Conservation (phyloP, 1,140 invertebrate genomes). For the Pomacea maculata region DNA sequence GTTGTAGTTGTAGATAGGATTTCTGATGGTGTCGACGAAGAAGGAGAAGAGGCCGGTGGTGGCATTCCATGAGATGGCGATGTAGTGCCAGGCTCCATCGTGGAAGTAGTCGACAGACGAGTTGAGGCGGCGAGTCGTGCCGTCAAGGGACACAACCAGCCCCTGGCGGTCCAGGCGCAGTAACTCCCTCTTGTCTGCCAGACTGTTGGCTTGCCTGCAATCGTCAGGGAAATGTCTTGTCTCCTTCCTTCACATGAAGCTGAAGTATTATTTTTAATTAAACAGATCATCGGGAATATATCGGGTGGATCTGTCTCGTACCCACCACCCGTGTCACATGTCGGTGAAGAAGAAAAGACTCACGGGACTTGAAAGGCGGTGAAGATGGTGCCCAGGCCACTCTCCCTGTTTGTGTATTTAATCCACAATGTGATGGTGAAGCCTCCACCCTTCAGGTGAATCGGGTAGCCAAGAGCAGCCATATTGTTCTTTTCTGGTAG, state of each 20-base stretch:
- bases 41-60: conserved; percentile 20
- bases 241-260: neutral
- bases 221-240: neutral
- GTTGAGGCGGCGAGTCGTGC: neutral
- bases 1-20: conserved; percentile 7
- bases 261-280: too few relatives aligned
- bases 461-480: conserved; percentile 27
- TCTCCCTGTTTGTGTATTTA: conserved; percentile 89
- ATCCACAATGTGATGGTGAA: conserved; percentile 95
- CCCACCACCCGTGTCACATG: too few relatives aligned
- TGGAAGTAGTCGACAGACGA: conserved; percentile 13
- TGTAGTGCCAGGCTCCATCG: conserved; percentile 31
- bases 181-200: conserved; percentile 27
- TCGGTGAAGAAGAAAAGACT: conserved; percentile 9
- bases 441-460: conserved; percentile 51
- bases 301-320: too few relatives aligned
- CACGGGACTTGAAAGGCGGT: conserved; percentile 76
- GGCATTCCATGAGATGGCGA: conserved; percentile 27
- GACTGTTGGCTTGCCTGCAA: conserved; percentile 22
- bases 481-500: conserved; percentile 23
- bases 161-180: conserved; percentile 23
- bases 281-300: neutral
- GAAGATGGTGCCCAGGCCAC: conserved; percentile 87
- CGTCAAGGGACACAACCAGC: neutral
- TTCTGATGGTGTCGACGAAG: conserved; percentile 29